A percentile compares a stretch with the other conserved stretches of the same genome.
Conservation (phyloP, 2,797 vertebrate species). For the Enteromius argenteus region DNA sequence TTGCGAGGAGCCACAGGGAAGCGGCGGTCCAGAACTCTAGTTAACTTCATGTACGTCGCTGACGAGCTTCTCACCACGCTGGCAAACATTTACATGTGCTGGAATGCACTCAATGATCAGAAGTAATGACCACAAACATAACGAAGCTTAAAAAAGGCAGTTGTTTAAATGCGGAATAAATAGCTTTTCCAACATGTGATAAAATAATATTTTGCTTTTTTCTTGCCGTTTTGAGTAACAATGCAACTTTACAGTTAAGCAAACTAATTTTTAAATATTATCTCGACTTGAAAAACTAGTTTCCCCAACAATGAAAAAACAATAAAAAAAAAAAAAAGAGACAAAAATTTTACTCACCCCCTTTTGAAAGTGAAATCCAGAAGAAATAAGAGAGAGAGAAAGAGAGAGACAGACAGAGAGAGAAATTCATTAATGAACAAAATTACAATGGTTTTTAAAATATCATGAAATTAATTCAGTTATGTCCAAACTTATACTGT, state of each 20-base stretch:
- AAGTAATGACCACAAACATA: background rate
- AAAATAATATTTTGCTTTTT: background rate
- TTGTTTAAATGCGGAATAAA: no score
- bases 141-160: background rate
- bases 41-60: background rate
- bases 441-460: no score
- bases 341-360: conserved; percentile 57
- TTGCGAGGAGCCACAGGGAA: conserved; percentile 16
- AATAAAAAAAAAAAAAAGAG: background rate
- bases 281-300: background rate
- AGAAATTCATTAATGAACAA: background rate
- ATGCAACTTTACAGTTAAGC: background rate
- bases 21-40: conserved; percentile 6
- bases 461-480: background rate
- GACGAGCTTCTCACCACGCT: background rate
- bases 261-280: background rate
- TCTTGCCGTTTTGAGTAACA: background rate
- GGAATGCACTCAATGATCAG: background rate
- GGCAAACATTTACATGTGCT: background rate
- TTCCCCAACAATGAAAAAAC: background rate
- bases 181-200: background rate
- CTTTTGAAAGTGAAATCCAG: conserved; percentile 35
- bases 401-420: background rate
- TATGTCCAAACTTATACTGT: background rate
- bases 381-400: background rate